These are phyloP conservation scores for Chelonus insularis DNA, from an alignment of 1,140 invertebrate genomes.

Conservation along the genomic window DNA sequence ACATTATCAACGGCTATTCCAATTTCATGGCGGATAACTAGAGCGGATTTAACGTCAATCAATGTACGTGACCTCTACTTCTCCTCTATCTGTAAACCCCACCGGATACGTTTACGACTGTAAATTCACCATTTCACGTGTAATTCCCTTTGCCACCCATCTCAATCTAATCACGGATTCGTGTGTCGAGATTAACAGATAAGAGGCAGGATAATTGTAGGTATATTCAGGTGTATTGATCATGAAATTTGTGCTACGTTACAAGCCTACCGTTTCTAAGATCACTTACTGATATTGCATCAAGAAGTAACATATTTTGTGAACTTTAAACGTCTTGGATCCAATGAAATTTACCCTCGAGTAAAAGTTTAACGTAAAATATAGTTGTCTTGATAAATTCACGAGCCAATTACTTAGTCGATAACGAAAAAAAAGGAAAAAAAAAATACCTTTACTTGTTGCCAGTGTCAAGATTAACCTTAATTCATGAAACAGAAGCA, in stretches of 20 bases:
- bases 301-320: not conserved
- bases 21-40: not conserved
- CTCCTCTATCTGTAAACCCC: not conserved
- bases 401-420: slow-evolving; percentile 5
- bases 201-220: slow-evolving; percentile 23
- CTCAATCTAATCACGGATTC: not conserved
- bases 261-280: slow-evolving; percentile 10
- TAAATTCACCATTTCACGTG: slow-evolving; percentile 10
- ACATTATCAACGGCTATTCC: no score
- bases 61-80: not conserved
- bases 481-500: no score
- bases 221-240: slow-evolving; percentile 13
- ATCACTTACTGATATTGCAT: slow-evolving; percentile 21
- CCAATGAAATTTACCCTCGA: not conserved
- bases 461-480: no score
- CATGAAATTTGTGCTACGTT: not conserved
- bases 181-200: slow-evolving; percentile 7
- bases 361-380: not conserved
- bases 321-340: not conserved
- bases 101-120: not conserved
- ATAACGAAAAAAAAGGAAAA: no score
- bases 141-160: not conserved
- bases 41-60: not conserved
- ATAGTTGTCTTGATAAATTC: not conserved
- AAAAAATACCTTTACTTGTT: no score